A percentile compares a stretch with the other conserved stretches of the same genome.
Conservation (phyloP, 2,888 invertebrate species). For the Endotricha flammealis region DNA sequence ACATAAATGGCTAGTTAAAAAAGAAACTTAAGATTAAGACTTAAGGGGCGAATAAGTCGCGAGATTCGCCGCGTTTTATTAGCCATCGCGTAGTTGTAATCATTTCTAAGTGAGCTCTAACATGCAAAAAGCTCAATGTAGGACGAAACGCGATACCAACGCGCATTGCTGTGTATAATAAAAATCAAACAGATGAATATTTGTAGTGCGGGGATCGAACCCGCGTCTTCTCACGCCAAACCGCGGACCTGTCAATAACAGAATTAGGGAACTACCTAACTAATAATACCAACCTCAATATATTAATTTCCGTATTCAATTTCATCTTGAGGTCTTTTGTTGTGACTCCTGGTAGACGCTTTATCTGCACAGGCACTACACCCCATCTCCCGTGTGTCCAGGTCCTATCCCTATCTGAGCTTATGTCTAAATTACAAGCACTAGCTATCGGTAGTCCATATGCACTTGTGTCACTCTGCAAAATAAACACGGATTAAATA, state of each 20-base stretch:
- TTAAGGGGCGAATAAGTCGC: too few species aligned
- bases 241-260: background rate
- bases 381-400: conserved; percentile 67
- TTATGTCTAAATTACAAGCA: conserved; percentile 52
- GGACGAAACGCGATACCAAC: too few species aligned
- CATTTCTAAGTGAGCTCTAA: too few species aligned
- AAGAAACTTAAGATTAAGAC: too few species aligned
- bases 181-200: too few species aligned
- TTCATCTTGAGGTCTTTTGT: conserved; percentile 54
- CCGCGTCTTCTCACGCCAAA: conserved; percentile 1
- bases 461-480: conserved; percentile 65
- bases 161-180: too few species aligned
- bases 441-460: conserved; percentile 63
- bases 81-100: too few species aligned
- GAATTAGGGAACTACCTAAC: background rate
- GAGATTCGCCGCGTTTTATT: too few species aligned
- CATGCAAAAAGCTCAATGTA: too few species aligned
- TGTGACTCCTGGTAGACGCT: conserved; percentile 48
- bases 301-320: conserved; percentile 59
- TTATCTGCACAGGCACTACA: conserved; percentile 60
- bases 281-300: conserved; percentile 45
- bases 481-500: too few species aligned
- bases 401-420: conserved; percentile 34
- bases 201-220: too few species aligned
- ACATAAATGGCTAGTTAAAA: too few species aligned